Evolutionary conservation across 2,113 vertebrate genomes (phyloP).

Genomic region (Pseudorhombus dupliciocellatus): DNA sequence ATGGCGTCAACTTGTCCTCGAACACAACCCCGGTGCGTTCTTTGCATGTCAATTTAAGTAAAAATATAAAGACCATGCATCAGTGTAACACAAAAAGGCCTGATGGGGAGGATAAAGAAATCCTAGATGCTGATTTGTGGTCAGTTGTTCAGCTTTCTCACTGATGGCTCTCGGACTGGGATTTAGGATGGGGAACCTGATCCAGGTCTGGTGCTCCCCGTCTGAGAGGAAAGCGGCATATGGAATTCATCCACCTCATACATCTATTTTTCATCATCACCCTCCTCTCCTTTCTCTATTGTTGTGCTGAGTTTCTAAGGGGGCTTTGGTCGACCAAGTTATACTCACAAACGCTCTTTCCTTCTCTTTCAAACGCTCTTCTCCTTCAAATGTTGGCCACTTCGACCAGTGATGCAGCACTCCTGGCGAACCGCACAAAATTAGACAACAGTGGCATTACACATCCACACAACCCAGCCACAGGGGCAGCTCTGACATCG

Average conservation of each 20-base stretch:
- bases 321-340: conserved; percentile 42
- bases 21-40: not conserved
- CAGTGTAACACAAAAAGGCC: conserved; percentile 28
- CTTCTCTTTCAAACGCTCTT: conserved; percentile 38
- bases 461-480: not conserved
- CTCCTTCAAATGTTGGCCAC: no score
- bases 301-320: conserved; percentile 65
- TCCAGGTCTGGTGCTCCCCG: conserved; percentile 55
- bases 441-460: no score
- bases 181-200: conserved; percentile 63
- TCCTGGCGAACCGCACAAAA: no score
- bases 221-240: conserved; percentile 54
- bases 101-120: conserved; percentile 54
- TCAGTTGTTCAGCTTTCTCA: conserved; percentile 41
- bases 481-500: not conserved
- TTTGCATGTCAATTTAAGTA: conserved; percentile 20
- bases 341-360: conserved; percentile 37
- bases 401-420: no score
- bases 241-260: conserved; percentile 75
- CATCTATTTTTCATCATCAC: conserved; percentile 77
- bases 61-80: conserved; percentile 24
- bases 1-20: conserved; percentile 6
- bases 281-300: conserved; percentile 59
- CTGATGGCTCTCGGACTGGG: conserved; percentile 52
- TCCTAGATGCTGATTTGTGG: conserved; percentile 57